Base-by-base conservation (phyloP, 2,113 vertebrate species). In the Nestor notabilis region DNA sequence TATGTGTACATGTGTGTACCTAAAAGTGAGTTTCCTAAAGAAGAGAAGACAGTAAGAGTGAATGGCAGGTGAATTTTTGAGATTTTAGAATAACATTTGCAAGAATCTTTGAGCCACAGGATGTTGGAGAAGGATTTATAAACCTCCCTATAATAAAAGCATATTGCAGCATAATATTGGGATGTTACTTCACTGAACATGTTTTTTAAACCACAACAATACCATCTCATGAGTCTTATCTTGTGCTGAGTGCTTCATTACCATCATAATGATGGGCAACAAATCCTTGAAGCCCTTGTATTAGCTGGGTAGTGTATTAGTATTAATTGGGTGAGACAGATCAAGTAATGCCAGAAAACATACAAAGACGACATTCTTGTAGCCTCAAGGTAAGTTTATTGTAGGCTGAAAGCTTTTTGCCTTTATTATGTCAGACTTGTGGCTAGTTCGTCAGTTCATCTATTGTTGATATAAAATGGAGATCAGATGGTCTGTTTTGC, bases 311-410 rank as follows among this genome's bases (percentile, higher is more conserved):
- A 81, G 46, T 39, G 6, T 89, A 16, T 72, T 80, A 92, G 90
- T 92, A 70, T 81, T 96, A 94, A 97, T 95, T 96, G 86, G 61
- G 71, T 82, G 92, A 96, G 89, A 82, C 85, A 60, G 46, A 85
- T 77, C 33, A 41, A 81, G 37, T 81, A 61, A 66, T 95, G 43
- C 83, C 89, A 77, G 68, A 71, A 83, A 56, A 47, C 18, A 37
- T 85, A 91, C 60, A 50, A 76, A 84, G 65, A 90, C 9, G 5
- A 18, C 84, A 55, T 89, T 94, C 83, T 23, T 86, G 55, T 94
- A 90, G 82, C 63, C 78, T 93, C 47, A 23, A 89, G 84, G 64
- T 75, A 80, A 53, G 78, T 84, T 91, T 86, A 70, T 83, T 83
- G 52, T 71, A 79, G 82, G 55, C 84, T 94, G 91, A 81, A 89